Evolutionary conservation across 2,888 invertebrate species (phyloP).

Genomic region (Anoncus sp.): DNA sequence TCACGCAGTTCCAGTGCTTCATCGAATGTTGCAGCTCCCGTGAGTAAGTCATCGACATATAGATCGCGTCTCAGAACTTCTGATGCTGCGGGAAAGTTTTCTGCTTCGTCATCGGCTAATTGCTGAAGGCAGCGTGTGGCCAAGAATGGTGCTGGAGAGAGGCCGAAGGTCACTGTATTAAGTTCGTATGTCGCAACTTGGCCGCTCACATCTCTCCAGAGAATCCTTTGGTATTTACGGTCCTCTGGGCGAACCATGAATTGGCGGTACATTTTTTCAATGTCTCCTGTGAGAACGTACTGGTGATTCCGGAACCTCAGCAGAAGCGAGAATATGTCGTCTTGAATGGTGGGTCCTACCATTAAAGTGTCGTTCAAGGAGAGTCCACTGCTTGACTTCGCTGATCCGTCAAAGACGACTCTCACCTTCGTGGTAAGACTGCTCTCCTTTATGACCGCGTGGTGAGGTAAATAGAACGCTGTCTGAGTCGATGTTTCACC

Average conservation of each 20-base stretch:
- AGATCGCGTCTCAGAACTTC: conserved; percentile 42
- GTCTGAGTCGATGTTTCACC: neutral
- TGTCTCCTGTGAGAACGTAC: conserved; percentile 71
- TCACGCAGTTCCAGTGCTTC: conserved; percentile 47
- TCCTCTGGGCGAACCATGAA: conserved; percentile 63
- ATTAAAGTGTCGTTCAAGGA: conserved; percentile 71
- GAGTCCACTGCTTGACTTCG: conserved; percentile 59
- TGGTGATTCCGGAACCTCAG: conserved; percentile 65
- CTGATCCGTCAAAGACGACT: conserved; percentile 71
- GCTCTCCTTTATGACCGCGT: conserved; percentile 6
- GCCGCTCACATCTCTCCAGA: conserved; percentile 68
- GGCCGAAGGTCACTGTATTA: conserved; percentile 71
- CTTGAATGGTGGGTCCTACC: conserved; percentile 70
- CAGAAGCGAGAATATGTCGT: conserved; percentile 65
- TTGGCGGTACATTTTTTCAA: conserved; percentile 75
- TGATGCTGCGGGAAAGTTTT: conserved; percentile 36
- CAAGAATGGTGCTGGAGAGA: conserved; percentile 69
- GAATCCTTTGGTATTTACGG: conserved; percentile 69
- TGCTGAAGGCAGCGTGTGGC: conserved; percentile 59
- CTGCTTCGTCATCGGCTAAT: conserved; percentile 49
- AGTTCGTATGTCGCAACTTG: conserved; percentile 59
- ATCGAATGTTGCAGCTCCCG: conserved; percentile 37
- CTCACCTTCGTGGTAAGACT: neutral
- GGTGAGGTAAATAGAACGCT: conserved; percentile 2
- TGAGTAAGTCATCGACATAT: conserved; percentile 63